A percentile compares a stretch with the other conserved stretches of the same genome.
phyloP scores from a whole-genome alignment of 2,113 vertebrate genomes.

The Dasyornis broadbenti region DNA sequence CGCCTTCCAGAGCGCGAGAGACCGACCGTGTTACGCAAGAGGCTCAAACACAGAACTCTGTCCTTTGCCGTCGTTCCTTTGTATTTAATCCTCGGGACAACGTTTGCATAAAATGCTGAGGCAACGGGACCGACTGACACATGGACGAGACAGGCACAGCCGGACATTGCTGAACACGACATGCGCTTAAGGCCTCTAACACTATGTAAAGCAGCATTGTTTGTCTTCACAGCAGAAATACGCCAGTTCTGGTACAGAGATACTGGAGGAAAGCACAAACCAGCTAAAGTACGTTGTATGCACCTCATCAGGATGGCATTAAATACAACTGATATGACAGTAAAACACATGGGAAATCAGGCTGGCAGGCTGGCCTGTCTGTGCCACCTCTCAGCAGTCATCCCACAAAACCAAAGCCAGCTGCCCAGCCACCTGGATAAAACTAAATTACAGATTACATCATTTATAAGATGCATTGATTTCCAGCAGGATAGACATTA shows the following conservation, averaged over 20 bases:
- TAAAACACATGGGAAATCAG: neutral
- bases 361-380: neutral
- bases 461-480: neutral
- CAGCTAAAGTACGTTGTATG: neutral
- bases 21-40: neutral
- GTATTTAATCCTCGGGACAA: conserved; percentile 40
- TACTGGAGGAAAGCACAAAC: conserved; percentile 11
- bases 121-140: neutral
- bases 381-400: neutral
- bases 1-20: neutral
- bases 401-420: neutral
- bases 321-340: neutral
- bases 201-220: conserved; percentile 63
- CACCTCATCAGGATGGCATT: neutral
- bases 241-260: neutral
- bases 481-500: neutral
- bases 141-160: neutral
- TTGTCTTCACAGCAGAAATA: conserved; percentile 37
- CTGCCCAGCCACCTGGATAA: neutral
- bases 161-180: neutral
- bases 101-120: neutral
- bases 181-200: conserved; percentile 66
- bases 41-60: neutral
- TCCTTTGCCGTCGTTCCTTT: neutral
- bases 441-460: neutral